phyloP scores from a whole-genome alignment of 2,888 invertebrate genomes.

The Brachyopa scutellaris region DNA sequence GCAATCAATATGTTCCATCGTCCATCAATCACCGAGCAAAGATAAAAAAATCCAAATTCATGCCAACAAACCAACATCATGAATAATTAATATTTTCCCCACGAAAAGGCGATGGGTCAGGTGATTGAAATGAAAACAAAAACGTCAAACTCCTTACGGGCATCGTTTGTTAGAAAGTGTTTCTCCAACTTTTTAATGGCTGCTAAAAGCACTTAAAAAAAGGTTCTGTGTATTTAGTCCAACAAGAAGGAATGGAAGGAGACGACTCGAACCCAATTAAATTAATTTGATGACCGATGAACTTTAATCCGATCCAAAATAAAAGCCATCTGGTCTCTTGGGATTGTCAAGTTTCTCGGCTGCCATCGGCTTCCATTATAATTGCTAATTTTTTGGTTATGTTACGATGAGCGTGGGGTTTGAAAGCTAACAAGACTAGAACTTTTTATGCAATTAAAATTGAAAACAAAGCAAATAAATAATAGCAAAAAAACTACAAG shows the following conservation, averaged over 20 bases:
- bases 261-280: constrained; percentile 64
- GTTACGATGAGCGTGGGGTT: no score
- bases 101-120: constrained; percentile 58
- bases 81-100: constrained; percentile 63
- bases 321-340: constrained; percentile 43
- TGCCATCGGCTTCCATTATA: background rate
- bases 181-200: constrained; percentile 68
- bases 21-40: constrained; percentile 57
- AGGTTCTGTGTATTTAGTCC: constrained; percentile 35
- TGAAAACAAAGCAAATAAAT: no score
- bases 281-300: constrained; percentile 70
- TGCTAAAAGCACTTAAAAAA: constrained; percentile 71
- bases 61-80: constrained; percentile 61
- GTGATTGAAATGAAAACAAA: constrained; percentile 66
- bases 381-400: constrained; percentile 5
- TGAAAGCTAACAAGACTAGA: no score
- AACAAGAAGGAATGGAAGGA: background rate
- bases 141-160: constrained; percentile 44
- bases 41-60: constrained; percentile 24
- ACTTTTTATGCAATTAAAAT: no score
- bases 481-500: no score
- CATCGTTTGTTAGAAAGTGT: constrained; percentile 50
- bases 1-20: constrained; percentile 7
- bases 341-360: background rate
- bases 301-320: constrained; percentile 61